These are phyloP conservation scores for Crematogaster levior DNA, from an alignment of 2,888 invertebrate species.

Conservation along the genomic window DNA sequence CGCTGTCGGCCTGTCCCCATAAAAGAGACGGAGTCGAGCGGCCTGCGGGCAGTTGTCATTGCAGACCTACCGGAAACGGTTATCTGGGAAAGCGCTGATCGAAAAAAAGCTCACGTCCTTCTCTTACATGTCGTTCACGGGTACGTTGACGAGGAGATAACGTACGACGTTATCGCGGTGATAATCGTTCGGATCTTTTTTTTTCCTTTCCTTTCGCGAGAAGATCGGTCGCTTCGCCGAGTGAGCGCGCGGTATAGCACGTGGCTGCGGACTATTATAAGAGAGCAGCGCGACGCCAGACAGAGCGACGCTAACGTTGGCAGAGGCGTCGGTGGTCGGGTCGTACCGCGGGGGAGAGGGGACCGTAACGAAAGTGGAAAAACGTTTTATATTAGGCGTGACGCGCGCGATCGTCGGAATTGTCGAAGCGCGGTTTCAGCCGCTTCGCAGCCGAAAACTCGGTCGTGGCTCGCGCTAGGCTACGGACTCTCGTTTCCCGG, in stretches of 20 bases:
- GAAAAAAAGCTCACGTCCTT: neutral
- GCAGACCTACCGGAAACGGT: slow-evolving; percentile 69
- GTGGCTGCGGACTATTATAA: slow-evolving; percentile 65
- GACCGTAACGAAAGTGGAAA: slow-evolving; percentile 61
- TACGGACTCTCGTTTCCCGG: slow-evolving; percentile 1
- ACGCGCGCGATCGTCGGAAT: slow-evolving; percentile 57
- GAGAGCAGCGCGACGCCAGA: slow-evolving; percentile 67
- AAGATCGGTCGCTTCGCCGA: slow-evolving; percentile 1
- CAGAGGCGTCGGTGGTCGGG: slow-evolving; percentile 52
- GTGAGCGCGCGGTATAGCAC: slow-evolving; percentile 52
- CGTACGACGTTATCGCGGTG: neutral
- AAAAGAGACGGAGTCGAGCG: slow-evolving; percentile 80
- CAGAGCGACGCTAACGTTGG: slow-evolving; percentile 72
- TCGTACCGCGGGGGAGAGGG: slow-evolving; percentile 9
- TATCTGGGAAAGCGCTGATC: neutral
- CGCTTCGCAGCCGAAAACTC: neutral
- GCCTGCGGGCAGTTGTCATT: slow-evolving; percentile 81
- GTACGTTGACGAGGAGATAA: slow-evolving; percentile 9
- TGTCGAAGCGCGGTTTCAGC: neutral
- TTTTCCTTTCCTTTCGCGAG: too few species aligned
- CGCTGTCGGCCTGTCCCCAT: slow-evolving; percentile 76
- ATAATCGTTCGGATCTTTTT: slow-evolving; percentile 8
- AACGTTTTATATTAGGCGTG: slow-evolving; percentile 55
- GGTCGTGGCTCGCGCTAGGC: neutral
- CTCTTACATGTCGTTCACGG: neutral